Evolutionary conservation across 2,113 vertebrate species (phyloP), one percentile per base, ranked within the genome.

Genomic region (Oryzias melastigma): DNA sequence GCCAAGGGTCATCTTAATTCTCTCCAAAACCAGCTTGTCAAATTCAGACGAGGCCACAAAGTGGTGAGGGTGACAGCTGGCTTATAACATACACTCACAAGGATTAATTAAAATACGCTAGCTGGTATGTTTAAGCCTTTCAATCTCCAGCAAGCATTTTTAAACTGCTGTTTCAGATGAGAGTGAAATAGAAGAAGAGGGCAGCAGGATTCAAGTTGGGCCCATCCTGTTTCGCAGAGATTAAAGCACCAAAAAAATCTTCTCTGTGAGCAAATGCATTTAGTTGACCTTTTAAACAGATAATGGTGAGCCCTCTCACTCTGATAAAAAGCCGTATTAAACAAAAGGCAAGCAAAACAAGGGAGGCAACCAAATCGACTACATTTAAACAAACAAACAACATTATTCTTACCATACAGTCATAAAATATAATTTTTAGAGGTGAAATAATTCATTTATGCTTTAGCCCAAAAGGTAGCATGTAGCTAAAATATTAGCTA

Each of bases 201-300:
- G 78, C 49, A 47, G 61, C 67, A 50, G 3, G 8, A 60, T 53
- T 80, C 55, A 60, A 46, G 62, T 72, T 65, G 47, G 55, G 29
- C 22, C 14, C 24, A 22, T 62, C 48, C 45, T 60, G 49, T 58
- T 22, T 69, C 24, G 18, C 18, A 12, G 16, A 40, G 49, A 13
- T 19, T 44, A 56, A 73, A 58, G 25, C 17, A 70, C 22, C 2
- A 6, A 56, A 27, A 12, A 35, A 14, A 2, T 40, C 44, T 71
- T 49, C 19, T 25, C n/a, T 15, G 17, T 29, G 14, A 65, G 48
- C 10, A 61, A 58, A 48, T 19, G 25, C n/a, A 75, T 77, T 71
- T 61, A 66, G 81, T 72, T 69, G 74, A 71, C 60, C 62, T 68
- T 14, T 27, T 35, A 41, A 14, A 41, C 50, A 58, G 49, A 77